Evolutionary conservation across 2,888 invertebrate species (phyloP).

Genomic region (Ischnura elegans): DNA sequence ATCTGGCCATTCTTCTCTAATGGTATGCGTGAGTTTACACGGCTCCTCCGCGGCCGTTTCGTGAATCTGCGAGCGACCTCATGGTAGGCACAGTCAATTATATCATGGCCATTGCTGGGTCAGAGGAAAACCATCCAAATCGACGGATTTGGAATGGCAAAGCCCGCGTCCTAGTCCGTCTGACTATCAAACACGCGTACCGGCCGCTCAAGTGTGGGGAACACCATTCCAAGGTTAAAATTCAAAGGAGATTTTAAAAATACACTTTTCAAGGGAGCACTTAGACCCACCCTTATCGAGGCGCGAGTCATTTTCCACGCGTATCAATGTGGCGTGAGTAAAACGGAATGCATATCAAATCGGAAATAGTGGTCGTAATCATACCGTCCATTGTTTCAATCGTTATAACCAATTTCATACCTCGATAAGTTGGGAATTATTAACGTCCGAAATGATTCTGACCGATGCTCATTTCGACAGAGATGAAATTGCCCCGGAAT

Average conservation of each 20-base stretch:
- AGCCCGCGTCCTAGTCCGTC: neutral
- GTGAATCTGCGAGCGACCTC: neutral
- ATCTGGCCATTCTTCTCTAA: conserved; percentile 60
- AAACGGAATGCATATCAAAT: neutral
- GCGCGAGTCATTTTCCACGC: conserved; percentile 49
- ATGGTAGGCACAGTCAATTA: conserved; percentile 58
- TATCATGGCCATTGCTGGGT: conserved; percentile 17
- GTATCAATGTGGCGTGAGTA: neutral
- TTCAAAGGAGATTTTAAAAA: neutral
- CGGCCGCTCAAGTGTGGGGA: neutral
- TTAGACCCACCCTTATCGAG: conserved; percentile 6
- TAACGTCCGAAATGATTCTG: neutral
- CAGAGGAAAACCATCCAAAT: conserved; percentile 34
- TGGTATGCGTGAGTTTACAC: conserved; percentile 31
- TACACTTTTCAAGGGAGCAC: conserved; percentile 3
- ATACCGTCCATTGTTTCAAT: neutral
- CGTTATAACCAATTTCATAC: neutral
- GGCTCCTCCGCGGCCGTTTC: neutral
- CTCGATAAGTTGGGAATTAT: neutral
- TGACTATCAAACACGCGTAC: neutral
- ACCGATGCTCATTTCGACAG: neutral
- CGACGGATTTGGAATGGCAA: conserved; percentile 41
- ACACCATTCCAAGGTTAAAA: neutral
- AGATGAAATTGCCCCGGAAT: neutral
- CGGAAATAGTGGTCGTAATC: neutral